Conservation (phyloP, 2,888 invertebrate genomes). For the Drosophila nigritarsus region DNA sequence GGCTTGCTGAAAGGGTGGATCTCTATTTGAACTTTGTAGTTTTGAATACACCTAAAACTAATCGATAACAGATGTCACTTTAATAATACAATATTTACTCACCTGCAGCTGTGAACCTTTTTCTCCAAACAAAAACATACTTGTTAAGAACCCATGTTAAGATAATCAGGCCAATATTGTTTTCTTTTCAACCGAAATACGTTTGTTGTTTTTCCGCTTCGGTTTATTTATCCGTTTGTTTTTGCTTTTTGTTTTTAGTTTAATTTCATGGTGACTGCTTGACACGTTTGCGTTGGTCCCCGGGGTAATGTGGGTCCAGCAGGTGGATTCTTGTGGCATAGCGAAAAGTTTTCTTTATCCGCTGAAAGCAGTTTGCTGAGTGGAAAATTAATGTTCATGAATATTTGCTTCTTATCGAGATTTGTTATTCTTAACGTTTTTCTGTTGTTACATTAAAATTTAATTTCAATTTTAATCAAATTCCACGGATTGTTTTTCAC, state of each 20-base stretch:
- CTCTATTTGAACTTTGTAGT: neutral
- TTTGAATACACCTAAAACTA: neutral
- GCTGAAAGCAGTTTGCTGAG: constrained; percentile 43
- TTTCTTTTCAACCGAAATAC: constrained; percentile 15
- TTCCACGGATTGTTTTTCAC: neutral
- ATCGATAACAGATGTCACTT: constrained; percentile 16
- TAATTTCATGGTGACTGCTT: constrained; percentile 61
- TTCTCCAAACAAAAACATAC: neutral
- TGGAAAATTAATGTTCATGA: constrained; percentile 56
- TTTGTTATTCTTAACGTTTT: neutral
- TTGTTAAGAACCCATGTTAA: constrained; percentile 22
- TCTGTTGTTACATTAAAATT: neutral
- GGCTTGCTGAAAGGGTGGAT: neutral
- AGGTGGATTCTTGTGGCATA: constrained; percentile 24
- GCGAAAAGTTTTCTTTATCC: constrained; percentile 53
- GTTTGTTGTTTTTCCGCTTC: constrained; percentile 45
- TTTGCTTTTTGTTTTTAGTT: constrained; percentile 54
- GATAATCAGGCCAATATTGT: constrained; percentile 28
- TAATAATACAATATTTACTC: constrained; percentile 29
- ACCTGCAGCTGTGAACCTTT: constrained; percentile 5
- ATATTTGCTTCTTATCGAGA: constrained; percentile 2
- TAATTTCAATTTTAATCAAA: neutral
- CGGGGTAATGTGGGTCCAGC: constrained; percentile 13
- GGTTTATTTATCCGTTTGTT: constrained; percentile 50
- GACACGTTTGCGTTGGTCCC: constrained; percentile 36